Evolutionary conservation across 1,140 invertebrate species (phyloP), one percentile per base, ranked within the genome.

Genomic region (Magallana gigas): DNA sequence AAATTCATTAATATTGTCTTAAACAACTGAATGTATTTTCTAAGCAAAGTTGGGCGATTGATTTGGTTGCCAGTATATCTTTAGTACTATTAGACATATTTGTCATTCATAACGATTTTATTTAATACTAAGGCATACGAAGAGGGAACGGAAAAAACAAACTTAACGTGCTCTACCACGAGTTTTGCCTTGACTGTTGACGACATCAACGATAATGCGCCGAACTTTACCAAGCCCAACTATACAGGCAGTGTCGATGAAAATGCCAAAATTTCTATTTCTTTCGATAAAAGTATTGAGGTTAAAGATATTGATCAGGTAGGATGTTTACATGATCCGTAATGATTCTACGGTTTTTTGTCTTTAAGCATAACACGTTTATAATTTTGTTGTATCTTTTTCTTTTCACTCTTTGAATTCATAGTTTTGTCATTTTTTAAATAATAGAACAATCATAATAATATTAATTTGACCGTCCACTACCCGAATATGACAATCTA

Each of bases 141-240:
- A 71, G 11, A 4, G 2, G 23, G 23, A 36, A 29, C 23, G 8
- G 12, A 29, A 5, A 71, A 71, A 71, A 11, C 68, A 29, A 71
- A 71, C 68, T 18, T 23, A 7, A 83, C 57, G 0, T 48, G 12
- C 9, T 57, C 81, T 16, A 57, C 16, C 48, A 83, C 56, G 18
- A 29, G n/a, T 0, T n/a, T 58, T 0, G 36, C 48, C 4, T 56
- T 83, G 8, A 83, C 48, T 23, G 57, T 83, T n/a, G 3, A 57
- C 0, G 81, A 83, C 48, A 56, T 83, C 0, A 83, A 83, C n/a
- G 81, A 83, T 83, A 58, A 83, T 16, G 36, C 81, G 23, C 81
- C 81, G 9, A 29, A 9, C 6, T 83, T 83, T 18, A 9, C 7
- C 6, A 58, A 83, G 1, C 11, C 12, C 9, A 57, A 8, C 14